These are phyloP conservation scores for Bradypodion ventrale DNA, from an alignment of 2,797 vertebrate species.

Conservation along the genomic window DNA sequence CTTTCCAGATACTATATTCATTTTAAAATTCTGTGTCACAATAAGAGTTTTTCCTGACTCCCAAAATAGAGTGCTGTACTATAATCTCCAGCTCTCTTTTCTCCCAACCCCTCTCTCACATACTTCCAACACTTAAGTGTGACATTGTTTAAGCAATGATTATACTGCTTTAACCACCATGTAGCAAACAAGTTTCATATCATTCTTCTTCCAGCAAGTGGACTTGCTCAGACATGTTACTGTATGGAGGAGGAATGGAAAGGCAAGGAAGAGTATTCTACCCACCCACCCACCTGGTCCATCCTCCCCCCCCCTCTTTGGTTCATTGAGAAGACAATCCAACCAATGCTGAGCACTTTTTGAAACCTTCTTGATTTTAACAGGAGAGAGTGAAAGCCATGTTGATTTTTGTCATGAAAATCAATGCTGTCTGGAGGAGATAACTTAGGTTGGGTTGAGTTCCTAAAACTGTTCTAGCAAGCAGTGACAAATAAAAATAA, in stretches of 20 bases:
- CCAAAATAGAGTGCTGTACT: constrained; percentile 35
- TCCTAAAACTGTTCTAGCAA: constrained; percentile 57
- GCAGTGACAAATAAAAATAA: constrained; percentile 50
- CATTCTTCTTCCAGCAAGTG: constrained; percentile 67
- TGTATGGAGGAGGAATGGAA: constrained; percentile 52
- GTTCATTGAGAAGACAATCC: constrained; percentile 13
- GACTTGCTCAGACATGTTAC: constrained; percentile 73
- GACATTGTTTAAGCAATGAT: constrained; percentile 60
- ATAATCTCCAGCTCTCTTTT: not conserved
- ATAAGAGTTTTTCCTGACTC: constrained; percentile 28
- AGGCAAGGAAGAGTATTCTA: constrained; percentile 53
- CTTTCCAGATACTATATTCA: constrained; percentile 17
- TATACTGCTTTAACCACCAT: constrained; percentile 57
- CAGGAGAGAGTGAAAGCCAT: not conserved
- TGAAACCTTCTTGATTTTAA: not conserved
- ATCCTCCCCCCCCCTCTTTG: not conserved
- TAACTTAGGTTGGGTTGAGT: constrained; percentile 13
- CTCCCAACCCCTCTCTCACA: no score
- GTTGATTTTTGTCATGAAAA: not conserved
- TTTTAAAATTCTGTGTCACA: constrained; percentile 31
- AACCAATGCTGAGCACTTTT: not conserved
- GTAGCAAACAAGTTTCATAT: constrained; percentile 61
- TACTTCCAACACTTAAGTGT: constrained; percentile 40
- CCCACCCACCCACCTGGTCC: no score
- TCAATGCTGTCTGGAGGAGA: constrained; percentile 10